Evolutionary conservation across 1,140 invertebrate species (phyloP), one percentile per base, ranked within the genome.

Genomic region (Macrobrachium rosenbergii): DNA sequence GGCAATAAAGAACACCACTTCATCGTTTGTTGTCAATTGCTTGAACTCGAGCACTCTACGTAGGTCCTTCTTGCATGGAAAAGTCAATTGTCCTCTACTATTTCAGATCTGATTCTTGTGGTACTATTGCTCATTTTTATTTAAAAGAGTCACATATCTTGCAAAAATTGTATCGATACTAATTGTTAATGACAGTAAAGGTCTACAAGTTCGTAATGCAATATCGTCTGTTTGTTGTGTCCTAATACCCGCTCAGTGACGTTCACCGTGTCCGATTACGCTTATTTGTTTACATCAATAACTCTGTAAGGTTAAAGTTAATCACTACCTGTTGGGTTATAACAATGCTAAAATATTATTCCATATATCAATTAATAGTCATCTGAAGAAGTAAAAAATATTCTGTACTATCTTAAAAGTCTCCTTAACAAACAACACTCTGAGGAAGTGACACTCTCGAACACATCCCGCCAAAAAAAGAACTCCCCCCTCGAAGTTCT

Each of bases 161-260:
- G 5, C 69, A 7, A 43, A 16, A 28, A 43, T 23, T 72, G 69
- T 72, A 14, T 28, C 23, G 16, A 43, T 43, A 72, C 5, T 5
- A 43, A 43, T 16, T 12, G 23, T 28, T 23, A 72, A 37, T 72
- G 21, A 17, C 5, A 11, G 11, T 17, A 7, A 72, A 72, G 21
- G 37, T 23, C 19, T 23, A 72, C 16, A 43, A 28, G 17, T 23
- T 72, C 37, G 37, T 72, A 28, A 28, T 23, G n/a, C 23, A 23
- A 72, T 72, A 28, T 72, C 69, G 69, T 72, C 69, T 72, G 69
- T 72, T 72, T 72, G 69, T 72, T 72, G 23, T 72, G 23, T 72
- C 37, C 69, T 72, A 72, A 72, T n/a, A 28, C 69, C 69, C 69
- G 69, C 69, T 43, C 37, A 28, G 23, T 72, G 69, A 72, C 69